Percentiles rank a stretch among this genome's conserved stretches.
phyloP scores from a whole-genome alignment of 2,113 vertebrate genomes.

The Fregata magnificens region DNA sequence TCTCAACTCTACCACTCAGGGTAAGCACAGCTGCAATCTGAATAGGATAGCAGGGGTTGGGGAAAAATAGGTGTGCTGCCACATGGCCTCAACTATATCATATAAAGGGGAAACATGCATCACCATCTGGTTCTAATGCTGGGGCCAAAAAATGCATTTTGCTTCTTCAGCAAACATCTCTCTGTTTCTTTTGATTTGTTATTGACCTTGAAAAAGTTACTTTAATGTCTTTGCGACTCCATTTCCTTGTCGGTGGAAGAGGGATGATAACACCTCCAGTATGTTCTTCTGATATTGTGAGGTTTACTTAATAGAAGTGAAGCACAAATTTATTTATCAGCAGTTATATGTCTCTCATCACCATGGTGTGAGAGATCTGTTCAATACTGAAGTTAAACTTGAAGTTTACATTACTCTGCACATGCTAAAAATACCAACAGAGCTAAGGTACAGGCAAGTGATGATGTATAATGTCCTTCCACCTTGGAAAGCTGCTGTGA shows the following conservation, averaged over 20 bases:
- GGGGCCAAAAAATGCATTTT: not conserved
- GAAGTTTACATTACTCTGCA: not conserved
- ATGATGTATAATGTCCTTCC: constrained; percentile 18
- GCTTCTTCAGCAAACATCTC: not conserved
- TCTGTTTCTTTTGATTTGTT: not conserved
- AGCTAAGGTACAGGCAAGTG: not conserved
- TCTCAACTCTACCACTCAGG: not conserved
- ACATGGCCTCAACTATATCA: not conserved
- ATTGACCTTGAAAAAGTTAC: not conserved
- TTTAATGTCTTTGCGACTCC: not conserved
- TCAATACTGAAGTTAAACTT: not conserved
- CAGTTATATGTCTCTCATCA: not conserved
- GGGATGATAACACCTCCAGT: not conserved
- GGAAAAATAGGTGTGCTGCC: not conserved
- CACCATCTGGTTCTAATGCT: not conserved
- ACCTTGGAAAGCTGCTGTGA: constrained; percentile 49
- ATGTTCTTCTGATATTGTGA: not conserved
- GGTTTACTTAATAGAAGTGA: not conserved
- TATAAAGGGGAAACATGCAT: not conserved
- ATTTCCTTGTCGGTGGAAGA: not conserved
- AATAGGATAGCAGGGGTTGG: not conserved
- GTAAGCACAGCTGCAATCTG: not conserved
- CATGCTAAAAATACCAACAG: not conserved
- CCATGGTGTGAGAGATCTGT: not conserved
- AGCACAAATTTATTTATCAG: not conserved